Evolutionary conservation across 2,888 invertebrate genomes (phyloP), one percentile per base, ranked within the genome.

Genomic region (Drosophila sordidula): DNA sequence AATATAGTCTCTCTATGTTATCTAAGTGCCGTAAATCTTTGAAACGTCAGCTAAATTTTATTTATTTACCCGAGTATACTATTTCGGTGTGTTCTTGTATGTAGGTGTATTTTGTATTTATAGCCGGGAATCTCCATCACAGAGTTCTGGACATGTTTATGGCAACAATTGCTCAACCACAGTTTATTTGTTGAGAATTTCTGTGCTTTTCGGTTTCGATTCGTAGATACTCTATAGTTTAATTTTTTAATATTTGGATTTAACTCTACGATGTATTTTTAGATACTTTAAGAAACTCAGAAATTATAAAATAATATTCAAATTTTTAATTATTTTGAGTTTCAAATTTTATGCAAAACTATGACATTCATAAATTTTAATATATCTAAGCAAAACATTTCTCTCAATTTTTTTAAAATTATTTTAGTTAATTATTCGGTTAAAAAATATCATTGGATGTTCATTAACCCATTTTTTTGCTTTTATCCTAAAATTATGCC

Each of bases 11-110:
- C 42, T 45, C 9, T 4, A 50, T 39, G 45, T 42, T 78, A 56
- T 42, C 42, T 59, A 69, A 59, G 50, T 52, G 63, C 46, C 47
- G 36, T 76, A 83, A 77, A 80, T 79, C 69, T 65, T 41, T 5
- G 6, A 26, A 32, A 14, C 54, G 34, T 16, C 16, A 39, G 41
- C 44, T 65, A 11, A 12, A 34, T 34, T 44, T 47, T 42, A 42
- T 41, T 59, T 71, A 52, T 61, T 72, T 57, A 73, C 52, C 39
- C 47, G 39, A 56, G n/a, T 22, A 41, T 45, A 55, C 39, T 46
- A 45, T 18, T 36, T 55, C 65, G 18, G 9, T 62, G 49, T 34
- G 12, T 34, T 12, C 4, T 32, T 32, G 9, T 11, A 3, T 32
- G 46, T 63, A 50, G 54, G 50, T 51, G 45, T 32, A 18, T 54